These are phyloP conservation scores for Parascotia fuliginaria DNA, from an alignment of 2,888 invertebrate species.

Conservation along the genomic window DNA sequence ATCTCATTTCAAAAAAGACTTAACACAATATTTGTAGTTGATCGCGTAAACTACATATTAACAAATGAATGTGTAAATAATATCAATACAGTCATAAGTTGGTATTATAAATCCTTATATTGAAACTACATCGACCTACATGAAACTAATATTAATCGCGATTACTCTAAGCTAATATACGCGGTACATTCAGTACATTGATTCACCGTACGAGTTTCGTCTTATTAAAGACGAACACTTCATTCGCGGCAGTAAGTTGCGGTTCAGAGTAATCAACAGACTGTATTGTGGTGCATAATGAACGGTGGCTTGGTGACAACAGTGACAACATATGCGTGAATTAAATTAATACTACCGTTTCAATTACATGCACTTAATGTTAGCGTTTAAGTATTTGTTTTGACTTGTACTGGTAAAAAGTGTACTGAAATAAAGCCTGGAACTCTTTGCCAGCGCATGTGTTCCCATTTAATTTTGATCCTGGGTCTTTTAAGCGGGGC, in stretches of 20 bases:
- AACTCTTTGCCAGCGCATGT: no score
- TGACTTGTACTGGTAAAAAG: no score
- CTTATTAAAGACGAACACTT: constrained; percentile 26
- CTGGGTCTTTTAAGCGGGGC: no score
- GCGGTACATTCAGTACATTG: background rate
- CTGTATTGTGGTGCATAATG: constrained; percentile 43
- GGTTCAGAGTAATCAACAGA: constrained; percentile 44
- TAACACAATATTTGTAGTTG: no score
- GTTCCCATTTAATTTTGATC: no score
- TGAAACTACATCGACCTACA: background rate
- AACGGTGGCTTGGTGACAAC: constrained; percentile 24
- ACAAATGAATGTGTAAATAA: no score
- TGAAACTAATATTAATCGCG: background rate
- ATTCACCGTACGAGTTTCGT: constrained; percentile 13
- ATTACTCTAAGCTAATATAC: background rate
- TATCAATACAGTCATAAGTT: no score
- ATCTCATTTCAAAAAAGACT: no score
- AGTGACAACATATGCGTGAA: constrained; percentile 13
- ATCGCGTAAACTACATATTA: no score
- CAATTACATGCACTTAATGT: background rate
- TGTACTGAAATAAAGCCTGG: no score
- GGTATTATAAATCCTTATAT: background rate
- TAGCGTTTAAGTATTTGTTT: no score
- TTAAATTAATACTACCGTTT: constrained; percentile 5
- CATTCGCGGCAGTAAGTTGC: constrained; percentile 20